These are phyloP conservation scores for Spea bombifrons DNA, from an alignment of 2,113 vertebrate species.

Conservation along the genomic window DNA sequence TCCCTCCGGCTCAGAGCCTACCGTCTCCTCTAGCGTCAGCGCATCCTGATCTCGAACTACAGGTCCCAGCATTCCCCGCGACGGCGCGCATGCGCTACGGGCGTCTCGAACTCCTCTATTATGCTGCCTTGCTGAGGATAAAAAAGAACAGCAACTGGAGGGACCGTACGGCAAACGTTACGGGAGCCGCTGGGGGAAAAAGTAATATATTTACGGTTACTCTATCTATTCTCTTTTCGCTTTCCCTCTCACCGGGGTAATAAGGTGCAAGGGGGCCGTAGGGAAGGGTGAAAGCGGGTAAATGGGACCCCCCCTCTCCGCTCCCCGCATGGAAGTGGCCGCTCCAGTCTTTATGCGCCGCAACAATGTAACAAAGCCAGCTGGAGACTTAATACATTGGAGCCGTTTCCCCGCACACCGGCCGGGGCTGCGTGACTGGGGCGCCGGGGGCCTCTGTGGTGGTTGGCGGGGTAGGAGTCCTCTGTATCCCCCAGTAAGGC, in stretches of 20 bases:
- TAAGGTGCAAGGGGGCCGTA: constrained; percentile 34
- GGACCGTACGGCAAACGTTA: constrained; percentile 71
- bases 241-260: constrained; percentile 43
- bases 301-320: constrained; percentile 32
- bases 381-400: constrained; percentile 50
- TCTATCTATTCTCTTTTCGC: constrained; percentile 55
- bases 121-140: constrained; percentile 88
- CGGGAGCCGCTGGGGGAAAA: constrained; percentile 73
- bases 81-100: constrained; percentile 78
- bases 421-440: neutral
- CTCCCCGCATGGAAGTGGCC: constrained; percentile 50
- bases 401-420: neutral
- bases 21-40: constrained; percentile 15
- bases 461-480: neutral
- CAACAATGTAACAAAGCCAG: constrained; percentile 79
- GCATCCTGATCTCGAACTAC: constrained; percentile 64
- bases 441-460: constrained; percentile 36
- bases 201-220: constrained; percentile 73
- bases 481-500: no score
- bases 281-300: constrained; percentile 24
- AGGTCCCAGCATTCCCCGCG: constrained; percentile 68
- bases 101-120: constrained; percentile 85
- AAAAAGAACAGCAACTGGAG: constrained; percentile 74
- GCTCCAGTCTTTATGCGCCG: constrained; percentile 73
- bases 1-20: constrained; percentile 42